Evolutionary conservation across 2,113 vertebrate genomes (phyloP), one percentile per base, ranked within the genome.

Genomic region (Cyrtonyx montezumae): DNA sequence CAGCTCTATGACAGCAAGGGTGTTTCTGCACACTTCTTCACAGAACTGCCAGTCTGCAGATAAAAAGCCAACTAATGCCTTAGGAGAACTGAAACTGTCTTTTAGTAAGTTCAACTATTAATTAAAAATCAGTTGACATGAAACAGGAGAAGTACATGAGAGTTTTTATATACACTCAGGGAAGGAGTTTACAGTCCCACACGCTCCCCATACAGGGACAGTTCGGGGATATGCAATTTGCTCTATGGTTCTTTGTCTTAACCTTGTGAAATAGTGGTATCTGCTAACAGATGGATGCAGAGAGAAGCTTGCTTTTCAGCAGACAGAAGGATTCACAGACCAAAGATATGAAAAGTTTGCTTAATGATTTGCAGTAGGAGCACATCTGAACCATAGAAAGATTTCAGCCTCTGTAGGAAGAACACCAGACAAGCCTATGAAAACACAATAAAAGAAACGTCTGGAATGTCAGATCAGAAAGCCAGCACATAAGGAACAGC

Each of bases 391-490:
- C 43, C 46, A 83, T 4, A 65, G 46, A 66, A 89, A 75, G 32
- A 78, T 65, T 77, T 79, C 43, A 80, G 76, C 51, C 43, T 94
- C 84, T 77, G 76, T 43, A 63, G 81, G 65, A 26, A 82, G 59
- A 84, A 70, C 14, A 63, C 16, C 36, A 76, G 67, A 55, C 69
- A 78, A 80, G 58, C 16, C 37, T 75, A 94, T 17, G 81, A 87
- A 94, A 95, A 63, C 32, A 40, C 8, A 11, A 56, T 78, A 88
- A 90, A 87, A 93, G 15, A 88, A 92, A 85, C 66, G 83, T 36
- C 56, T 94, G 90, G 93, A 95, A 95, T 93, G 89, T 94, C 45
- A 91, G 61, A 42, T 90, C 58, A 87, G 37, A 91, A 92, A 87
- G 42, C 16, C 65, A 86, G 67, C 40, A 65, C 22, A 46, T 22